phyloP scores from a whole-genome alignment of 1,140 invertebrate genomes.

The Lucilia cuprina region DNA sequence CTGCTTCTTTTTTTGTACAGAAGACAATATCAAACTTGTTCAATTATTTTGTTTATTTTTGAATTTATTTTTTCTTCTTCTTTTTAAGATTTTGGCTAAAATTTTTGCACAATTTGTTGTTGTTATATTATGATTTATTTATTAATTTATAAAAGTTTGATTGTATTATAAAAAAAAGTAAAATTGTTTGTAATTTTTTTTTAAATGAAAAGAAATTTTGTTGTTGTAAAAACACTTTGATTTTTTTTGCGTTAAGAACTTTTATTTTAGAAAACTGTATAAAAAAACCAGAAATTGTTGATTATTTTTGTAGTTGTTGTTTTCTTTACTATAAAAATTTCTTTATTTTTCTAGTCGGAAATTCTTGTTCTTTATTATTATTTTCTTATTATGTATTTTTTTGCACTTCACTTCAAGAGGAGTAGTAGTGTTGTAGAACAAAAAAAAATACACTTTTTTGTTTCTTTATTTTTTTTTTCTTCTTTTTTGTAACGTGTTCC shows the following conservation, averaged over 20 bases:
- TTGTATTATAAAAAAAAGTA: neutral
- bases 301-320: neutral
- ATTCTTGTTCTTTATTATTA: conserved; percentile 16
- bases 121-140: neutral
- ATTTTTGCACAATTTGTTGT: neutral
- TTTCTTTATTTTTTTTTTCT: neutral
- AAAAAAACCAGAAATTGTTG: neutral
- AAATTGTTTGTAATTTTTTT: neutral
- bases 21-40: neutral
- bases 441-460: conserved; percentile 2
- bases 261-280: neutral
- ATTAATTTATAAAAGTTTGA: neutral
- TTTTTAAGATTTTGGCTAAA: neutral
- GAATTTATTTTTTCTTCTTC: neutral
- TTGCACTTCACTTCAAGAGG: neutral
- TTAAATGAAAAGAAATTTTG: neutral
- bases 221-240: neutral
- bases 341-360: conserved; percentile 15
- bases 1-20: neutral
- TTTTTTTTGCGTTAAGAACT: conserved; percentile 26
- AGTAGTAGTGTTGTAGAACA: neutral
- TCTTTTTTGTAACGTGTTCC: conserved; percentile 17
- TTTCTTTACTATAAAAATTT: neutral
- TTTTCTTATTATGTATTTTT: neutral
- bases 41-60: neutral